Base-by-base conservation (phyloP, 2,113 vertebrate genomes). In the Opisthocomus hoazin region DNA sequence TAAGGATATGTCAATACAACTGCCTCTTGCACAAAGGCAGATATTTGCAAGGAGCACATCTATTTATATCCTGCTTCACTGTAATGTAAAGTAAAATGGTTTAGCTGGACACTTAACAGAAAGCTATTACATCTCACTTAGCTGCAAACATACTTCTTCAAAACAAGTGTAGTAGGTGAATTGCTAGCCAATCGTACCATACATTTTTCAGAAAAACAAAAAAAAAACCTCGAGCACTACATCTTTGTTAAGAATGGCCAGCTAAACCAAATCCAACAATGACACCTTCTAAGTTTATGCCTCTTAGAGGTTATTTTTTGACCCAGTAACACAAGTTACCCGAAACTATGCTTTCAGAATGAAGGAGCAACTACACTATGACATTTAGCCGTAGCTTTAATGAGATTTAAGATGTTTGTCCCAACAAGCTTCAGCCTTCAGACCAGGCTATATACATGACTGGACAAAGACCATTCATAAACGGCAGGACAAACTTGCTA, bases 371-470 rank as follows among this genome's bases (percentile, higher is more conserved):
- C 37, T 73, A 23, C 12, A 27, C 53, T 56, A 22, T 27, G 21
- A 32, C 84, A 22, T 23, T 23, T 23, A 86, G 34, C 50, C 27
- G 76, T 2, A 73, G 48, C 4, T 93, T 76, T 73, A 53, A 53
- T 15, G 27, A 18, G 13, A 90, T 39, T 76, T 46, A 36, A 48
- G 39, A 58, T 16, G 34, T 60, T 64, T 76, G 53, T 34, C 39
- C 50, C n/a, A 29, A 80, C 12, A 73, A 92, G 45, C 45, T 65
- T 76, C 48, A 88, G 63, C 32, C 58, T 69, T 84, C 75, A 80
- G n/a, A 65, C 21, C 26, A 64, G 36, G 64, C 37, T 39, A 15
- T 15, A 65, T 12, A 76, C 2, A 10, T 1, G 6, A 16, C 0
- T 68, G 50, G 50, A 88, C 58, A 74, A 56, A 73, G 45, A 61